phyloP scores from a whole-genome alignment of 2,888 invertebrate species.

The Drosophila fulvimacula region DNA sequence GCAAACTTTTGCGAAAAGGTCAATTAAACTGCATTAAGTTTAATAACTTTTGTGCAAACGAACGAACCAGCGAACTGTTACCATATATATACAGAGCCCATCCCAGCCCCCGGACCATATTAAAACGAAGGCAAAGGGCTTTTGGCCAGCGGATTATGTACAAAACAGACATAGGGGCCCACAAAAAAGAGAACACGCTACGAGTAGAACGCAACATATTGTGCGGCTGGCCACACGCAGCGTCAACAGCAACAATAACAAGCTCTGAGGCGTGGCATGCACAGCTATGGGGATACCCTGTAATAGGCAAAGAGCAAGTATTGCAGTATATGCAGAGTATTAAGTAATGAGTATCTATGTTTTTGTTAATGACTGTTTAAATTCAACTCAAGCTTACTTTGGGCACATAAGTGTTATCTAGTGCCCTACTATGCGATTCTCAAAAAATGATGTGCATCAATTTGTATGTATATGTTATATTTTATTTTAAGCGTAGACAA shows the following conservation, averaged over 20 bases:
- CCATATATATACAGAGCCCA: conserved; percentile 51
- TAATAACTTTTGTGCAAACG: conserved; percentile 75
- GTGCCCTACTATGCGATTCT: too few species aligned
- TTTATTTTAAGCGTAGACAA: too few species aligned
- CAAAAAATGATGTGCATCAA: too few species aligned
- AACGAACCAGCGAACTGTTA: conserved; percentile 34
- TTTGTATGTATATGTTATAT: too few species aligned
- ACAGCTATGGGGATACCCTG: conserved; percentile 14
- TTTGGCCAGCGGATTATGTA: conserved; percentile 71
- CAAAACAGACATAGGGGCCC: conserved; percentile 55
- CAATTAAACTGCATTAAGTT: conserved; percentile 80
- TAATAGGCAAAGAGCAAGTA: too few species aligned
- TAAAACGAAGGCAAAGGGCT: conserved; percentile 58
- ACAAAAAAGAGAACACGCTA: conserved; percentile 26
- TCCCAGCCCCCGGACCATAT: conserved; percentile 39
- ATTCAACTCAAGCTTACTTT: too few species aligned
- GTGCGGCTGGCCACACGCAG: conserved; percentile 77
- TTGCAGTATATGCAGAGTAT: background rate
- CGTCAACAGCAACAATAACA: conserved; percentile 49
- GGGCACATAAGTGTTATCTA: too few species aligned
- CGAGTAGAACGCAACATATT: conserved; percentile 65
- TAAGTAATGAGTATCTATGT: too few species aligned
- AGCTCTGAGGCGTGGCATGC: conserved; percentile 1
- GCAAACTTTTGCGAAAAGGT: conserved; percentile 77
- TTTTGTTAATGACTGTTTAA: background rate